phyloP scores from a whole-genome alignment of 2,888 invertebrate genomes.

The Apoda limacodes region DNA sequence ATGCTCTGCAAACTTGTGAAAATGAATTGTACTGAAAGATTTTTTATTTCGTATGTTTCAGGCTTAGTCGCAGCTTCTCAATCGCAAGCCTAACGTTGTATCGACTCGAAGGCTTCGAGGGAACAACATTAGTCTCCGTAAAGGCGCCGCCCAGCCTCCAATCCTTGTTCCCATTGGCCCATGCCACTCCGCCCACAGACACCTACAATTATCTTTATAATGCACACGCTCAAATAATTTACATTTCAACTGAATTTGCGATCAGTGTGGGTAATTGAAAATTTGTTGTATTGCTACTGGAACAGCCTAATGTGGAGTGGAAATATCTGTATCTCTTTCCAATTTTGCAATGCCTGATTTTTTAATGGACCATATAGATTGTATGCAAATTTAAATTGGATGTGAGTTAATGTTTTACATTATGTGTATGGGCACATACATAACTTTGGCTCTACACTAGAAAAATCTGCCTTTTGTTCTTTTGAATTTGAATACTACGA shows the following conservation, averaged over 20 bases:
- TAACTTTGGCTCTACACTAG: too few species aligned
- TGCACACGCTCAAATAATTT: conserved; percentile 67
- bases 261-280: conserved; percentile 66
- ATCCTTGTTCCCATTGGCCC: conserved; percentile 45
- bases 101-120: conserved; percentile 54
- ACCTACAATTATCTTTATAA: conserved; percentile 69
- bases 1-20: too few species aligned
- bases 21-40: too few species aligned
- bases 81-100: conserved; percentile 34
- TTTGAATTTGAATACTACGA: too few species aligned
- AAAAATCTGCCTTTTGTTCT: too few species aligned
- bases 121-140: conserved; percentile 58
- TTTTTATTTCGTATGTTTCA: conserved; percentile 3
- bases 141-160: conserved; percentile 51
- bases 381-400: too few species aligned
- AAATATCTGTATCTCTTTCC: too few species aligned
- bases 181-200: conserved; percentile 47
- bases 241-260: conserved; percentile 69
- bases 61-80: conserved; percentile 6
- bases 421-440: too few species aligned
- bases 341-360: too few species aligned
- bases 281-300: conserved; percentile 65
- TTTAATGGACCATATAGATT: too few species aligned
- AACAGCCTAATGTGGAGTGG: too few species aligned
- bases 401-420: too few species aligned